phyloP scores from a whole-genome alignment of 2,113 vertebrate genomes.

The Albula glossodonta region DNA sequence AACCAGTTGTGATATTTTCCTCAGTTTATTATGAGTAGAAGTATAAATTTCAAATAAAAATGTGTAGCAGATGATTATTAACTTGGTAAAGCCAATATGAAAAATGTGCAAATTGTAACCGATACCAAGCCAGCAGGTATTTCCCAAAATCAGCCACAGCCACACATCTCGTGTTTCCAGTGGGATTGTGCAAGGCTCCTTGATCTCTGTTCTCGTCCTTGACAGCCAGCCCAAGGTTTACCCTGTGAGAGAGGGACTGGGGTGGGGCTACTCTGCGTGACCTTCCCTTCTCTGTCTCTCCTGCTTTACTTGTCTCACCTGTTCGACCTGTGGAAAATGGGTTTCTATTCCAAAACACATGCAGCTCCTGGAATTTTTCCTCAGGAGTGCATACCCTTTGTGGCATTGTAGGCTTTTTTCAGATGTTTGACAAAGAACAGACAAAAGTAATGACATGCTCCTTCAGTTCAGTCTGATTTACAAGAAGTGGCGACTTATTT shows the following conservation, averaged over 20 bases:
- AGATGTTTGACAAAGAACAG: not conserved
- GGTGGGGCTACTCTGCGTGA: not conserved
- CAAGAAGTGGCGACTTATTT: not conserved
- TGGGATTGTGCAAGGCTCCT: not conserved
- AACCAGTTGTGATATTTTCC: not conserved
- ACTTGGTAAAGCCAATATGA: not conserved
- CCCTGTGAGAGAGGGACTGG: not conserved
- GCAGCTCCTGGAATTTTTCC: slow-evolving; percentile 27
- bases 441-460: not conserved
- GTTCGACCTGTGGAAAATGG: slow-evolving; percentile 40
- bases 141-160: not conserved
- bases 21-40: not conserved
- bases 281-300: slow-evolving; percentile 36
- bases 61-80: not conserved
- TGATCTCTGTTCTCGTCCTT: not conserved
- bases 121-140: not conserved
- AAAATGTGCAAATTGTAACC: not conserved
- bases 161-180: not conserved
- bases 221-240: not conserved
- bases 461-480: not conserved
- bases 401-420: not conserved
- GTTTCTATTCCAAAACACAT: slow-evolving; percentile 38
- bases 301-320: slow-evolving; percentile 41
- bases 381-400: slow-evolving; percentile 7
- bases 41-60: not conserved